A percentile compares a stretch with the other conserved stretches of the same genome.
These are phyloP conservation scores for Diabrotica virgifera DNA, from an alignment of 1,140 invertebrate genomes.

Conservation along the genomic window DNA sequence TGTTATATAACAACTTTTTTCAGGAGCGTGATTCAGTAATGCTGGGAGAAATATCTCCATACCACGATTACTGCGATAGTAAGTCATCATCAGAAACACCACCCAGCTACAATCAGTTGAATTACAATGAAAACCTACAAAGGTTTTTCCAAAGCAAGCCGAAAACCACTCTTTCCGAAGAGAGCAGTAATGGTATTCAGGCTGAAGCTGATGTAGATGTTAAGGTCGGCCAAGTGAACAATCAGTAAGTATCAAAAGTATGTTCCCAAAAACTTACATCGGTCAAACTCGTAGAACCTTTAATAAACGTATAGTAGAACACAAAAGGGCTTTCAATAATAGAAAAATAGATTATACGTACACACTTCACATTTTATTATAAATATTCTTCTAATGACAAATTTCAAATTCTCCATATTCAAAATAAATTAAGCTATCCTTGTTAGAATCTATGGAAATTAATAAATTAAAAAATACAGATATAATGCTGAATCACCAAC, in stretches of 20 bases:
- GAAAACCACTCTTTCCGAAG: slow-evolving; percentile 55
- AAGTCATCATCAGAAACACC: slow-evolving; percentile 79
- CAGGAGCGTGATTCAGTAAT: slow-evolving; percentile 78
- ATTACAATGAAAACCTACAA: slow-evolving; percentile 83
- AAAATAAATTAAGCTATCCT: too few species aligned
- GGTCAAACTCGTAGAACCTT: too few species aligned
- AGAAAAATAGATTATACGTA: too few species aligned
- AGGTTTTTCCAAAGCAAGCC: slow-evolving; percentile 83
- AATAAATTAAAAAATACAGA: too few species aligned
- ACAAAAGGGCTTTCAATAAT: too few species aligned
- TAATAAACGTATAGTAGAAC: too few species aligned
- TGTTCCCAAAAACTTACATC: too few species aligned
- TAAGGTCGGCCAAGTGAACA: slow-evolving; percentile 38
- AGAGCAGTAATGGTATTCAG: slow-evolving; percentile 44
- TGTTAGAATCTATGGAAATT: too few species aligned
- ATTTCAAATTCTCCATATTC: too few species aligned
- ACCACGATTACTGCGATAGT: slow-evolving; percentile 76
- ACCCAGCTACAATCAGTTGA: slow-evolving; percentile 81
- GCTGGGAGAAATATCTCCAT: slow-evolving; percentile 81
- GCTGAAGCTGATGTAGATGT: slow-evolving; percentile 40
- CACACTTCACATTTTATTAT: too few species aligned
- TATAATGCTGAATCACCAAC: too few species aligned
- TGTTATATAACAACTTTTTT: slow-evolving; percentile 37
- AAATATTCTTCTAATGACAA: too few species aligned
- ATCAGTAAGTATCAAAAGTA: slow-evolving; percentile 39